A percentile compares a stretch with the other conserved stretches of the same genome.
Conservation (phyloP, 2,888 invertebrate genomes). For the Gandaritis pyraliata region DNA sequence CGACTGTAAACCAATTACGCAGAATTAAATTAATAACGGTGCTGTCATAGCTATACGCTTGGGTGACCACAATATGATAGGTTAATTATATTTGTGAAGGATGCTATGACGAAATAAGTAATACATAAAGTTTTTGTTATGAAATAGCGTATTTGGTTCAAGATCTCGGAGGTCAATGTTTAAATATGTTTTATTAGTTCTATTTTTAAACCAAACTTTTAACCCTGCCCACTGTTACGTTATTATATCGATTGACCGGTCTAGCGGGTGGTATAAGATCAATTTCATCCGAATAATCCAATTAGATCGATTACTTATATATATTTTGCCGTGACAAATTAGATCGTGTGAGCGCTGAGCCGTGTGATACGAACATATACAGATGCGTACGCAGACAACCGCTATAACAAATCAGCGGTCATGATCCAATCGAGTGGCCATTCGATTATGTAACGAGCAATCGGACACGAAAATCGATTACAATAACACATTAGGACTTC, state of each 20-base stretch:
- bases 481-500: constrained; percentile 51
- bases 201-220: background rate
- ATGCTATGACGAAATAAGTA: constrained; percentile 24
- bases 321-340: constrained; percentile 29
- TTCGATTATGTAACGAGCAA: constrained; percentile 54
- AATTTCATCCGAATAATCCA: constrained; percentile 24
- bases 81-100: constrained; percentile 34
- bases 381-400: constrained; percentile 44
- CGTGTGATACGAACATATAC: no score
- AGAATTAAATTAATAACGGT: constrained; percentile 29
- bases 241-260: background rate
- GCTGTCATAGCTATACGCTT: constrained; percentile 30
- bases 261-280: constrained; percentile 1
- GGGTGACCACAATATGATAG: constrained; percentile 24
- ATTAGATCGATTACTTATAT: constrained; percentile 24
- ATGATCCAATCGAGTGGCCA: constrained; percentile 49
- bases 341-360: constrained; percentile 25
- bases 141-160: constrained; percentile 29
- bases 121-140: constrained; percentile 22
- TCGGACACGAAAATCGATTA: constrained; percentile 55
- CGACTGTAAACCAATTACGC: constrained; percentile 22
- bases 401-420: constrained; percentile 61
- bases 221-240: background rate
- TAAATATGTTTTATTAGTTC: background rate
- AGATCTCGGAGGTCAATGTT: constrained; percentile 23